These are phyloP conservation scores for Dicroscelio sp. DNA, from an alignment of 2,888 invertebrate species.

Conservation along the genomic window DNA sequence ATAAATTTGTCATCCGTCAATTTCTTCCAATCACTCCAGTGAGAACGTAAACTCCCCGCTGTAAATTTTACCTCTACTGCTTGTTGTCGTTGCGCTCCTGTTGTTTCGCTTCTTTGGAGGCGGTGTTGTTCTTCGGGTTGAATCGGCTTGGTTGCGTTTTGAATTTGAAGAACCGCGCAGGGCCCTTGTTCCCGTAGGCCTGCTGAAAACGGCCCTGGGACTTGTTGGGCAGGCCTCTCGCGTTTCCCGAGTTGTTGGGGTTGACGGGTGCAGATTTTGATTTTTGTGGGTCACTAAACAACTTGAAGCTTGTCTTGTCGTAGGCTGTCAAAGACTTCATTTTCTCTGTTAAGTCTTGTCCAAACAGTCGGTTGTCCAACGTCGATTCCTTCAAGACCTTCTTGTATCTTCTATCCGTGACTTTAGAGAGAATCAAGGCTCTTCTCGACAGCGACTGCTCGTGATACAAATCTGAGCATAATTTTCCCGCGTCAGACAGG, in stretches of 20 bases:
- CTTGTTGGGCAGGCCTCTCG: conserved; percentile 23
- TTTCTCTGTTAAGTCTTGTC: conserved; percentile 33
- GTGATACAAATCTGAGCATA: conserved; percentile 25
- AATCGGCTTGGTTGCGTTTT: neutral
- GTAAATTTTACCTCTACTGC: neutral
- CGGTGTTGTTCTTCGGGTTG: neutral
- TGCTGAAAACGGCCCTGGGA: neutral
- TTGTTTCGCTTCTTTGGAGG: neutral
- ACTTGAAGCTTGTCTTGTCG: neutral
- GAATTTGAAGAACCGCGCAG: neutral
- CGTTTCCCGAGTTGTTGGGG: conserved; percentile 23
- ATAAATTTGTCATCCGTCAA: neutral
- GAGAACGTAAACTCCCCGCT: neutral
- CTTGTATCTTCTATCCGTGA: conserved; percentile 26
- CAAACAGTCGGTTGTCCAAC: conserved; percentile 12
- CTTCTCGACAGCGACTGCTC: conserved; percentile 32
- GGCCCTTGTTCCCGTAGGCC: neutral
- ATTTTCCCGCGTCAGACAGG: neutral
- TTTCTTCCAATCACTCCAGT: neutral
- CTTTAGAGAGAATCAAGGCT: conserved; percentile 31
- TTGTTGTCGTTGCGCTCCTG: neutral
- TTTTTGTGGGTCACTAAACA: neutral
- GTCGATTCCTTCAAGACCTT: neutral
- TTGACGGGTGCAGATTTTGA: neutral
- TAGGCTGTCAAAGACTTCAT: conserved; percentile 6